Evolutionary conservation across 2,888 invertebrate genomes (phyloP).

Genomic region (Bursaphelenchus okinawaensis): DNA sequence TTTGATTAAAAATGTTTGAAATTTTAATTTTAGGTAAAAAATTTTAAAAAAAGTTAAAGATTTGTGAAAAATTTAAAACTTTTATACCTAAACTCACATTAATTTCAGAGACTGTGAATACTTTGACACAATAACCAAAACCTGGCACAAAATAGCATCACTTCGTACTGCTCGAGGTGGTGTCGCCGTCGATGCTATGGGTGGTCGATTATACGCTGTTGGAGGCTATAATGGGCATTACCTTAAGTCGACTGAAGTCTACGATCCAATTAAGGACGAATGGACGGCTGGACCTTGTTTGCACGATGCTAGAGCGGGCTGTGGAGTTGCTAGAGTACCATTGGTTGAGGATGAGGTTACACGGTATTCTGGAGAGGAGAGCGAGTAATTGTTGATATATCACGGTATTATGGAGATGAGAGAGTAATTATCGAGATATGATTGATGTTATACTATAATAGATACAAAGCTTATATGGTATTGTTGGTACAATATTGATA

Average conservation of each 20-base stretch:
- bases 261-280: constrained; percentile 2
- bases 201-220: background rate
- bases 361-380: no score
- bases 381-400: no score
- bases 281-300: background rate
- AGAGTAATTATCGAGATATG: no score
- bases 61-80: background rate
- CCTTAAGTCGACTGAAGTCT: background rate
- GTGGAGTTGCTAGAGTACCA: constrained; percentile 1
- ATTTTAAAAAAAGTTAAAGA: background rate
- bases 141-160: background rate
- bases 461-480: no score
- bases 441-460: no score
- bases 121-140: background rate
- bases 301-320: constrained; percentile 7
- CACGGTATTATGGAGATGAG: no score
- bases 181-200: background rate
- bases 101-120: background rate
- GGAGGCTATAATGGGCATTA: constrained; percentile 10
- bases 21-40: background rate
- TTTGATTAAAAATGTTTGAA: background rate
- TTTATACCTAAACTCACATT: background rate
- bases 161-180: constrained; percentile 1
- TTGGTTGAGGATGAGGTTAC: background rate
- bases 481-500: no score